phyloP scores from a whole-genome alignment of 1,140 invertebrate genomes.

The Anoplolepis gracilipes region DNA sequence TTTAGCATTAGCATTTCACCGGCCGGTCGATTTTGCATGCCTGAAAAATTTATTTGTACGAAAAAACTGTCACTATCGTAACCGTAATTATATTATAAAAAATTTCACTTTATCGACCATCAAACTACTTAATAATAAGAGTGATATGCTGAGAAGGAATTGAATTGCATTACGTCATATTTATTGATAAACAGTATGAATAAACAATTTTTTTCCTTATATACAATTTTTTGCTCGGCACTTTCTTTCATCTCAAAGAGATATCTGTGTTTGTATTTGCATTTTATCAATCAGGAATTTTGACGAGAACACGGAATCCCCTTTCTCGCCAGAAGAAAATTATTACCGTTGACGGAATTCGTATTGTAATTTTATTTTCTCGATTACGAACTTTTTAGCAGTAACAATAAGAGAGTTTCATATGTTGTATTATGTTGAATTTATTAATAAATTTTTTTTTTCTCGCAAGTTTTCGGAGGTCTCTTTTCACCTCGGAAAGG shows the following conservation, averaged over 20 bases:
- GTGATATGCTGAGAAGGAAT: too few species aligned
- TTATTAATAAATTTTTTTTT: not conserved
- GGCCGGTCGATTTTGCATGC: not conserved
- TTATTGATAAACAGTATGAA: too few species aligned
- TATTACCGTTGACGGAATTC: too few species aligned
- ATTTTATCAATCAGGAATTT: too few species aligned
- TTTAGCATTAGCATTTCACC: slow-evolving; percentile 18
- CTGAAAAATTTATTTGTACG: not conserved
- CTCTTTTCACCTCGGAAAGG: not conserved
- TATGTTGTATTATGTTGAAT: not conserved
- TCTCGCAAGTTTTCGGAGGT: not conserved
- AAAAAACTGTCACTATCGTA: not conserved
- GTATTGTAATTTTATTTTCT: too few species aligned
- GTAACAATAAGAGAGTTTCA: not conserved
- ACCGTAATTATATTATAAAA: not conserved
- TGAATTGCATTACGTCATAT: too few species aligned
- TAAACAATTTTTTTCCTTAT: too few species aligned
- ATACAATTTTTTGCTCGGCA: too few species aligned
- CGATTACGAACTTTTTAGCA: not conserved
- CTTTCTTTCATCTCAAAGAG: too few species aligned
- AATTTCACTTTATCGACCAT: not conserved
- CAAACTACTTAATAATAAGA: not conserved
- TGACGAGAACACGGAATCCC: too few species aligned
- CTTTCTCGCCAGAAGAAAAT: too few species aligned
- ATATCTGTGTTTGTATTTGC: too few species aligned